These are phyloP conservation scores for Antigone vipio DNA, from an alignment of 2,113 vertebrate genomes.

Conservation along the genomic window DNA sequence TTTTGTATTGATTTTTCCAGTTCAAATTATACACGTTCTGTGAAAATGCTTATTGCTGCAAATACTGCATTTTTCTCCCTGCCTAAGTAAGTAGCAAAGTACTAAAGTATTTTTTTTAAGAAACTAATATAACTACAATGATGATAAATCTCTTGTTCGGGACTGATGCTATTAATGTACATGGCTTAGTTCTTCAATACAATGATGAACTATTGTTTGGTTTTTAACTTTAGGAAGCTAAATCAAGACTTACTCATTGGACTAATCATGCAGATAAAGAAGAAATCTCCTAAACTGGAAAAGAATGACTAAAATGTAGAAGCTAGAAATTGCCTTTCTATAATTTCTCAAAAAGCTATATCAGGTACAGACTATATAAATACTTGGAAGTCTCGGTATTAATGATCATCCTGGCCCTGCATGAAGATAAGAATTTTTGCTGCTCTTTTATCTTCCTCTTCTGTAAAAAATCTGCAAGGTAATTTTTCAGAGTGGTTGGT, in stretches of 20 bases:
- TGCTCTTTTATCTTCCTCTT: not conserved
- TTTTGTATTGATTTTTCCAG: not conserved
- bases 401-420: not conserved
- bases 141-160: not conserved
- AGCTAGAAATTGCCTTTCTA: not conserved
- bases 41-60: not conserved
- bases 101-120: not conserved
- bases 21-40: not conserved
- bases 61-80: not conserved
- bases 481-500: not conserved
- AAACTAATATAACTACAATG: not conserved
- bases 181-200: not conserved
- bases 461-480: not conserved
- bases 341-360: not conserved
- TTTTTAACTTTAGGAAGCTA: not conserved
- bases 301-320: not conserved
- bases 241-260: not conserved
- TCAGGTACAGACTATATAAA: not conserved
- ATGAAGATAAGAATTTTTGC: not conserved
- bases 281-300: not conserved
- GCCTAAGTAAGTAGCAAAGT: not conserved
- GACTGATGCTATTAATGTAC: not conserved
- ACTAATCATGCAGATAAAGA: not conserved
- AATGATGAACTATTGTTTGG: not conserved
- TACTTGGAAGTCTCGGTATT: not conserved